Base-by-base conservation (phyloP, 2,797 vertebrate species). In the Sebastes trivittatus region DNA sequence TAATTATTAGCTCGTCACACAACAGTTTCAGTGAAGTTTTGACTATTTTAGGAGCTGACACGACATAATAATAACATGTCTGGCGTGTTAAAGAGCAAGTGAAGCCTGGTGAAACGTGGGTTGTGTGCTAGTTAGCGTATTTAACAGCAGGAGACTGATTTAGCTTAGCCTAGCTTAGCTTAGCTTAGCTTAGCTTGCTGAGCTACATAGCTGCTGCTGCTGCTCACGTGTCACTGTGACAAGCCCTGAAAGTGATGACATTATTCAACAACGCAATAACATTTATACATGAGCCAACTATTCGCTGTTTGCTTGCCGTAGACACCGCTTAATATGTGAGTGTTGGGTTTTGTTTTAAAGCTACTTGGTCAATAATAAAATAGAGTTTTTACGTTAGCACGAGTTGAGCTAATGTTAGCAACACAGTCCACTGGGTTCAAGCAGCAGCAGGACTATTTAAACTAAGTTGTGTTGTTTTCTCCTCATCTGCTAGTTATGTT, bases 181-280 rank as follows among this genome's bases (percentile, higher is more conserved):
- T 4, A 87, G 89, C 27, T 29, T 29, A 29, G 29, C 86, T 86
- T 52, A 49, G 86, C 82, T 86, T 78, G 78, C 16, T 63, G 73
- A 77, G 69, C 77, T 88, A 83, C 84, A 81, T 81, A 86, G 84
- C 89, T 73, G 83, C 90, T 94, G 93, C 91, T 94, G 83, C 90
- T 94, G 93, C 91, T 94, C 94, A 94, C 93, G 94, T 94, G 93
- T 94, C 94, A 93, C 87, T 81, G 87, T 89, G 90, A 92, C 88
- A 71, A 86, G 71, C 87, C 83, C 60, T 14, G 38, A 75, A 85
- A 85, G 29, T 81, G 81, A 83, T 86, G 78, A 85, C 77, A 84
- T 67, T 82, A 38, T 74, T 67, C 63, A 69, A 36, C 75, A 36
- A 38, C 38, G 4, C 18, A 63, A 7, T 27, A 62, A 27, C 5